Evolutionary conservation across 2,888 invertebrate genomes (phyloP).

Genomic region (Craniophora ligustri): DNA sequence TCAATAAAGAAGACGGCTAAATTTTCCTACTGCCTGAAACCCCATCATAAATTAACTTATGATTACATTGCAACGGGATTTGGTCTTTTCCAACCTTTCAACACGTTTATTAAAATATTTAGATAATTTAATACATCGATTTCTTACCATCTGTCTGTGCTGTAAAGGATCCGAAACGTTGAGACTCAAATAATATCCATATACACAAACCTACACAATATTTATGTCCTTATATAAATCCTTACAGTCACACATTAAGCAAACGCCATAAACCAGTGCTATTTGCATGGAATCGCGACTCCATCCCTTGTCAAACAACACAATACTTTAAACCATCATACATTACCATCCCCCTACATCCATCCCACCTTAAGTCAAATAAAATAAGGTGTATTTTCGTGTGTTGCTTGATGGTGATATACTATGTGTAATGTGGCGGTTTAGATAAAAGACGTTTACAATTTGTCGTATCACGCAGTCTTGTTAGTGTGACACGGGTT

Average conservation of each 20-base stretch:
- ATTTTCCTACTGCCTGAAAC: no score
- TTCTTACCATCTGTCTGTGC: no score
- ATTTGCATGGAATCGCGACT: conserved; percentile 56
- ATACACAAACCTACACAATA: conserved; percentile 20
- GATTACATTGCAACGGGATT: no score
- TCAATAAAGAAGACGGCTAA: no score
- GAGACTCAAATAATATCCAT: no score
- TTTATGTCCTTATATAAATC: conserved; percentile 24
- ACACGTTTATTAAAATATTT: no score
- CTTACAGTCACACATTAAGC: conserved; percentile 35
- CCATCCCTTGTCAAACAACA: conserved; percentile 61
- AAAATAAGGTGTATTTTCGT: conserved; percentile 2
- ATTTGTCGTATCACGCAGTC: conserved; percentile 64
- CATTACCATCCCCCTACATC: background rate
- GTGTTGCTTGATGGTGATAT: background rate
- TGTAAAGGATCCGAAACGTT: no score
- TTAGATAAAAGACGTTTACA: conserved; percentile 66
- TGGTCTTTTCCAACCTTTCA: no score
- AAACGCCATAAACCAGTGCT: conserved; percentile 49
- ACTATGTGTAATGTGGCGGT: conserved; percentile 39
- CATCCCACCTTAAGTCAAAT: background rate
- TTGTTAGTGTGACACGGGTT: conserved; percentile 75
- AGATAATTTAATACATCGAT: no score
- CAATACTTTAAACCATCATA: conserved; percentile 37
- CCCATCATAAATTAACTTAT: no score